Percentiles rank a stretch among this genome's conserved stretches.
Conservation (phyloP, 2,113 vertebrate genomes). For the Lepidothrix coronata region DNA sequence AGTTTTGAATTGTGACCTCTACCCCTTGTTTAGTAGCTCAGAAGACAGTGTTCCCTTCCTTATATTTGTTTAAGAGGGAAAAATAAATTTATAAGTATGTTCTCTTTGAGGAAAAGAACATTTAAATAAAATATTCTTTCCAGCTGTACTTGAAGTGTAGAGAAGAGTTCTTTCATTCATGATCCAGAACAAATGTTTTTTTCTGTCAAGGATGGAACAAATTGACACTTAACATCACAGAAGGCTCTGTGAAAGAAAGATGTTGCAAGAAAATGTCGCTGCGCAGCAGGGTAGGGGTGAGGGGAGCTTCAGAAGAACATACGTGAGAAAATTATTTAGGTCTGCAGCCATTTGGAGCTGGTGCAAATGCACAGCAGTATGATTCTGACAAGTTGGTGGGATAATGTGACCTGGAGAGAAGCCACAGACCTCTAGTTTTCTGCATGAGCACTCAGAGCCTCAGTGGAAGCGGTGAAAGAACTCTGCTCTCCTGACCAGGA, state of each 20-base stretch:
- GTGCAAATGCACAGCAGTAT: not conserved
- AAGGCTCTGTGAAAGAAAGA: not conserved
- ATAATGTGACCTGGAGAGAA: not conserved
- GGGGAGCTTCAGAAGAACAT: not conserved
- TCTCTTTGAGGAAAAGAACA: not conserved
- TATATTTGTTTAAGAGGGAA: not conserved
- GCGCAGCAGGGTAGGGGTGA: accelerated
- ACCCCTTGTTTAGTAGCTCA: not conserved
- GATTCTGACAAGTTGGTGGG: not conserved
- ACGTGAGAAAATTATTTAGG: not conserved
- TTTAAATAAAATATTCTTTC: not conserved
- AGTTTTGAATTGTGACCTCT: not conserved
- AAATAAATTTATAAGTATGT: not conserved
- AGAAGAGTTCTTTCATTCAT: not conserved
- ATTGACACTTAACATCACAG: not conserved
- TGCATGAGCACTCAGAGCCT: accelerated
- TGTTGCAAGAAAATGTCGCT: not conserved
- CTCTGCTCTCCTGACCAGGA: not conserved
- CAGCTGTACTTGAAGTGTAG: not conserved
- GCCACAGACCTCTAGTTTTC: not conserved
- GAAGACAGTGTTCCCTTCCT: not conserved
- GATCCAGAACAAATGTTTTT: not conserved
- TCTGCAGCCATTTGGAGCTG: not conserved
- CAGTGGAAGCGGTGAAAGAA: not conserved
- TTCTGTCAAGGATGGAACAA: not conserved